Percentiles rank a stretch among this genome's conserved stretches.
phyloP scores from a whole-genome alignment of 2,797 vertebrate genomes.

The Enteromius mattozi region DNA sequence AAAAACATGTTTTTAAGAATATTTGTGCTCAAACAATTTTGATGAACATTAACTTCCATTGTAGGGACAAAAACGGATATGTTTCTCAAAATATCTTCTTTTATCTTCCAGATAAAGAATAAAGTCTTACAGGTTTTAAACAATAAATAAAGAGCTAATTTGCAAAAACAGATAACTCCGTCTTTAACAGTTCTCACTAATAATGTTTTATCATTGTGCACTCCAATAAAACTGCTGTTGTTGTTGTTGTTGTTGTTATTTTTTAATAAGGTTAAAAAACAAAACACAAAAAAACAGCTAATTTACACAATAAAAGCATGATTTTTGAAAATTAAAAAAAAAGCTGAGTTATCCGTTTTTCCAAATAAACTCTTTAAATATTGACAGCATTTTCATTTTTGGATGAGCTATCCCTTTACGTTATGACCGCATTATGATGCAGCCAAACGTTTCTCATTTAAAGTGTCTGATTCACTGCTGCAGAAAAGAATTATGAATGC shows the following conservation, averaged over 20 bases:
- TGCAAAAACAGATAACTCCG: too few species aligned
- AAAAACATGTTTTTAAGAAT: not conserved
- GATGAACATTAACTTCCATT: not conserved
- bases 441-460: not conserved
- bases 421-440: not conserved
- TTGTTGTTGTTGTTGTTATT: too few species aligned
- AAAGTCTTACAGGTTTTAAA: not conserved
- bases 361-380: not conserved
- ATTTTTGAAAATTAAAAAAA: too few species aligned
- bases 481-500: not conserved
- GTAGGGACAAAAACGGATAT: not conserved
- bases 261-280: too few species aligned
- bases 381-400: not conserved
- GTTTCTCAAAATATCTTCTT: constrained; percentile 1
- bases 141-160: not conserved
- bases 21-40: not conserved
- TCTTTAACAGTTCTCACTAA: too few species aligned
- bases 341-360: too few species aligned
- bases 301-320: too few species aligned
- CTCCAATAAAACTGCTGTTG: too few species aligned
- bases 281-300: too few species aligned
- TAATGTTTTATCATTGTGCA: too few species aligned
- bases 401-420: too few species aligned
- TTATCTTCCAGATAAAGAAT: not conserved
- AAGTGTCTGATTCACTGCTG: constrained; percentile 14